Conservation (phyloP, 1,140 invertebrate genomes). For the Drosophila orena region DNA sequence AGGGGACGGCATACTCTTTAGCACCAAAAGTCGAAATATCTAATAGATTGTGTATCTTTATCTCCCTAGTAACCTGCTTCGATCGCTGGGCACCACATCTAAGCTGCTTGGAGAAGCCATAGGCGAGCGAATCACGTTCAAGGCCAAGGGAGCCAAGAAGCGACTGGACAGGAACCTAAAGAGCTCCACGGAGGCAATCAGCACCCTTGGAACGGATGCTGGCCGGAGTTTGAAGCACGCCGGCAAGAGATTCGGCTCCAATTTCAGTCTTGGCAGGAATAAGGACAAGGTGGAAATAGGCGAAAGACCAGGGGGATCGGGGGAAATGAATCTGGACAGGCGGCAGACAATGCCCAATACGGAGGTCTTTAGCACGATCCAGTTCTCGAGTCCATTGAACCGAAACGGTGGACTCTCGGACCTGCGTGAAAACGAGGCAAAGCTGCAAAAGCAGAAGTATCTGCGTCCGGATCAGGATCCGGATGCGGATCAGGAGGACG, state of each 20-base stretch:
- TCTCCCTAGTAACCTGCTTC: constrained; percentile 67
- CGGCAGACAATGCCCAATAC: constrained; percentile 76
- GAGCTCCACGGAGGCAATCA: constrained; percentile 69
- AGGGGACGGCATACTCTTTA: neutral
- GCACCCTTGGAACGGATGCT: constrained; percentile 68
- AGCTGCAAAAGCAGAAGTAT: constrained; percentile 6
- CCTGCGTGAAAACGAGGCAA: constrained; percentile 30
- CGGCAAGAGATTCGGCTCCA: constrained; percentile 65
- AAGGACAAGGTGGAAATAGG: constrained; percentile 24
- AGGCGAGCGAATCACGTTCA: constrained; percentile 71
- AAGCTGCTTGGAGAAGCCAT: constrained; percentile 81
- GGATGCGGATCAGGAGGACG: constrained; percentile 1
- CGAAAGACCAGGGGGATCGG: neutral
- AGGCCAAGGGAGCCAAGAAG: constrained; percentile 75
- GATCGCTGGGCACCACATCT: constrained; percentile 78
- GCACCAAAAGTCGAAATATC: neutral
- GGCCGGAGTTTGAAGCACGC: constrained; percentile 65
- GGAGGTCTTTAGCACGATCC: constrained; percentile 77
- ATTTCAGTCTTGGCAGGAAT: constrained; percentile 64
- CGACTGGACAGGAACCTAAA: constrained; percentile 80
- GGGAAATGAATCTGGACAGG: constrained; percentile 52
- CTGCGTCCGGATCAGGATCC: neutral
- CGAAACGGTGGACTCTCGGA: constrained; percentile 55
- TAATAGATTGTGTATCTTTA: neutral
- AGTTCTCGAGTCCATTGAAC: constrained; percentile 79